Evolutionary conservation across 2,797 vertebrate species (phyloP), one percentile per base, ranked within the genome.

Genomic region (Clarias laeviceps): DNA sequence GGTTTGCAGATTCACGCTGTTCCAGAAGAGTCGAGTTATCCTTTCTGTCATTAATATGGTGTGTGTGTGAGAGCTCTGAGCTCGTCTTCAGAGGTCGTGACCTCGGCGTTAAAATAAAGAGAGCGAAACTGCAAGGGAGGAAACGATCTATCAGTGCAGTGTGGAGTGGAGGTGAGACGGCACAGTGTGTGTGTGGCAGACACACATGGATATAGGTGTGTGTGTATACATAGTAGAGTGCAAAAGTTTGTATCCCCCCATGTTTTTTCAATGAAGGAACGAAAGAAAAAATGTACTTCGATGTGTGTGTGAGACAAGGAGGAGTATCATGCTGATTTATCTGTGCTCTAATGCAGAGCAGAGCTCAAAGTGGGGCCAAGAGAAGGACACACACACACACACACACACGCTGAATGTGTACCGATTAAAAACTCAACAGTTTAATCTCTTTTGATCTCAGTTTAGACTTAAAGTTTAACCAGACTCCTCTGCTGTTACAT

Each of bases 71-170:
- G 59, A 79, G 57, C 20, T n/a, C 32, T 15, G 22, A 79, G 22
- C 57, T 79, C 5, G 22, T 62, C 59, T 57, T 34, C 34, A 56
- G 65, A 68, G 68, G 81, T 65, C 66, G 4, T 61, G 68, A 57
- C 81, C 68, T 72, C 18, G 18, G 32, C 40, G 56, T 70, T 72
- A 24, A 57, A 82, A 82, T 69, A 82, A 69, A 82, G 24, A 72
- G 66, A 82, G 66, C 54, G 61, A 72, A 61, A 34, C 81, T 59
- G 81, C 3, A 24, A 64, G 59, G 64, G 65, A 69, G 80, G 80
- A 82, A 82, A 59, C 29, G 22, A 70, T 82, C 80, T 54, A 56
- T 72, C 81, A 82, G 68, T 32, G 9, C 81, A 64, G 54, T 34
- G 74, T 78, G 74, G 56, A 77, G 80, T 62, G 64, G 65, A 27